phyloP scores from a whole-genome alignment of 2,113 vertebrate species.

The Gyps fulvus region DNA sequence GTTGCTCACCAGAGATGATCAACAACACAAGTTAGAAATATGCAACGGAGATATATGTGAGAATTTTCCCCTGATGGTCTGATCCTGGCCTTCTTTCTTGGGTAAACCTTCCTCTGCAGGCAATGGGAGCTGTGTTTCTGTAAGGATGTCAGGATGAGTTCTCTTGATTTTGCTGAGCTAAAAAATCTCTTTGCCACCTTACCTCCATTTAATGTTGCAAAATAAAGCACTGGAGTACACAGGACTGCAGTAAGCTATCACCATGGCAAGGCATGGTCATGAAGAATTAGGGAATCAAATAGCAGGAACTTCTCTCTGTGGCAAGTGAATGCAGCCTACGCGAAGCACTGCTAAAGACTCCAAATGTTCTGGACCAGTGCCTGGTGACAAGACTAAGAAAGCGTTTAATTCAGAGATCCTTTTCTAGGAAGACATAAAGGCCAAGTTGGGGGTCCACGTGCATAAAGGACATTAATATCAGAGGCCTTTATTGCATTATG shows the following conservation, averaged over 20 bases:
- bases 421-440: neutral
- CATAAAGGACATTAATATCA: neutral
- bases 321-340: neutral
- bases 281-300: neutral
- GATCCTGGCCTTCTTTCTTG: neutral
- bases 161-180: neutral
- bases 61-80: neutral
- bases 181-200: neutral
- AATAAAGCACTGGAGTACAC: neutral
- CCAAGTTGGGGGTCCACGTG: neutral
- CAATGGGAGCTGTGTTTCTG: neutral
- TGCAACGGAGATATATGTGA: neutral
- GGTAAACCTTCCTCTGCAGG: neutral
- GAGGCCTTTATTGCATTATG: neutral
- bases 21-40: fast-evolving
- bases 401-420: neutral
- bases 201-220: neutral
- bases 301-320: neutral
- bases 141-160: neutral
- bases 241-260: neutral
- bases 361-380: neutral
- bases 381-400: neutral
- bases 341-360: neutral
- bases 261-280: neutral
- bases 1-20: neutral